Evolutionary conservation across 1,140 invertebrate species (phyloP), one percentile per base, ranked within the genome.

Genomic region (Caenorhabditis inopinata): DNA sequence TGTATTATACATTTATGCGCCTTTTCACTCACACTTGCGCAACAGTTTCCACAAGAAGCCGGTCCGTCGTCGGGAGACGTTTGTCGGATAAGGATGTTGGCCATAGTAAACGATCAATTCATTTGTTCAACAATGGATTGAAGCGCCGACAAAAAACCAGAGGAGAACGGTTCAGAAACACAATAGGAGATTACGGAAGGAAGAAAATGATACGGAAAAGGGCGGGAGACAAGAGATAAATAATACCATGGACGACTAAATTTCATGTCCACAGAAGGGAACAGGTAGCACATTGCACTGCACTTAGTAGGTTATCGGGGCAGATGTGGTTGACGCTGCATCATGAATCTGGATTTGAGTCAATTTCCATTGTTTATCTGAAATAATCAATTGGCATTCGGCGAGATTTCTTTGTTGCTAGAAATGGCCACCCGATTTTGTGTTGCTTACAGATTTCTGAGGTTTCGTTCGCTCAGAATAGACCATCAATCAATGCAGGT

Each of bases 401-500:
- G n/a, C n/a, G n/a, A n/a, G n/a, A n/a, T n/a, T n/a, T n/a, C n/a
- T n/a, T n/a, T n/a, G n/a, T n/a, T n/a, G n/a, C n/a, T n/a, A n/a
- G n/a, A n/a, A n/a, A n/a, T n/a, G n/a, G n/a, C n/a, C n/a, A n/a
- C n/a, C n/a, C n/a, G n/a, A n/a, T n/a, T n/a, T n/a, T n/a, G n/a
- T n/a, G n/a, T n/a, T n/a, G n/a, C n/a, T n/a, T n/a, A n/a, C n/a
- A n/a, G n/a, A n/a, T n/a, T n/a, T n/a, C n/a, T n/a, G n/a, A n/a
- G n/a, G n/a, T n/a, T n/a, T n/a, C n/a, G n/a, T n/a, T n/a, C n/a
- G n/a, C n/a, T n/a, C n/a, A n/a, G n/a, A n/a, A n/a, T n/a, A n/a
- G n/a, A n/a, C n/a, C 35, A 68, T 68, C 35, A 68, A 68, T 68
- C 58, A 68, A 68, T 38, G 58, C 58, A 68, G 58, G 58, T 68